Conservation (phyloP, 2,888 invertebrate species). For the Seira sanloemensis region DNA sequence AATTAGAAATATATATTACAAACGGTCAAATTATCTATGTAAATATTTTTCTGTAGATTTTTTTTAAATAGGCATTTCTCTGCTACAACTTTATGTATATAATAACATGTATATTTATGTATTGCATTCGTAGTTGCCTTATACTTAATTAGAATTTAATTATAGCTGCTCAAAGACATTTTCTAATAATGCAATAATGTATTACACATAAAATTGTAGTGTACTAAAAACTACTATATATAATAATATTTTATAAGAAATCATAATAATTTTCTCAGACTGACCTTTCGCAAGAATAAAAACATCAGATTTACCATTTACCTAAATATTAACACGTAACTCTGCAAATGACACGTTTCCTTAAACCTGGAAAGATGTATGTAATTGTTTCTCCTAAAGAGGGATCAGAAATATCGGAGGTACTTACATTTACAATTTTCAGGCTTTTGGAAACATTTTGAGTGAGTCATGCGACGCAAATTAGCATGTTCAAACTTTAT, state of each 20-base stretch:
- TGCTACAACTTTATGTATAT: too few species aligned
- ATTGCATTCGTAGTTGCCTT: neutral
- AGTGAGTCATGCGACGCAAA: neutral
- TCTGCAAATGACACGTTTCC: neutral
- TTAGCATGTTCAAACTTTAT: neutral
- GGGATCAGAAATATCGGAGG: neutral
- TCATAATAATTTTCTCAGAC: too few species aligned
- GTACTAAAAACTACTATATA: neutral
- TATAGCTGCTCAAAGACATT: neutral
- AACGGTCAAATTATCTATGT: too few species aligned
- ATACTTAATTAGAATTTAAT: neutral
- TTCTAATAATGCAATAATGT: neutral
- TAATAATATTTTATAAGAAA: neutral
- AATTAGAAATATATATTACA: too few species aligned
- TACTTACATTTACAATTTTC: neutral
- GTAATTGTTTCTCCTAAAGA: neutral
- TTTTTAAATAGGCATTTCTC: too few species aligned
- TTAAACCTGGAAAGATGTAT: neutral
- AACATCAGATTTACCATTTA: too few species aligned
- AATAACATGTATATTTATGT: too few species aligned
- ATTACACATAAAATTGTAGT: neutral
- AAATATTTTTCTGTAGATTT: too few species aligned
- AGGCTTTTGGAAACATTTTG: too few species aligned
- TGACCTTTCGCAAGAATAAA: too few species aligned
- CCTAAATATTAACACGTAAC: neutral